A percentile compares a stretch with the other conserved stretches of the same genome.
Conservation (phyloP, 1,140 invertebrate genomes). For the Himalopsyche phryganea region DNA sequence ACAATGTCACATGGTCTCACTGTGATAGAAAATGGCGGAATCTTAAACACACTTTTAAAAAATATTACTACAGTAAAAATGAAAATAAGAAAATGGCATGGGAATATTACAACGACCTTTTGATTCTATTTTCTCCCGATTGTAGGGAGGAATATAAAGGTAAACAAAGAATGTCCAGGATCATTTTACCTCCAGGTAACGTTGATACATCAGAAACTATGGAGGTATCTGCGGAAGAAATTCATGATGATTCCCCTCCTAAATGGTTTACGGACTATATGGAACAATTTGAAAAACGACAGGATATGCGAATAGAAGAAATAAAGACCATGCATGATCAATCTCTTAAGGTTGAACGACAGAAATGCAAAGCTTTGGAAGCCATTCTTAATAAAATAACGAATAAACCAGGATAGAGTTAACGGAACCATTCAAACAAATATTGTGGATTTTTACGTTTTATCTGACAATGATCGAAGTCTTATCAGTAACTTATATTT, state of each 20-base stretch:
- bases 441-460: too few species aligned
- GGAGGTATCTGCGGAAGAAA: not conserved
- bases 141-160: conserved; percentile 1
- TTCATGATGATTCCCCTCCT: not conserved
- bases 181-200: conserved; percentile 3
- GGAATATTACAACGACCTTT: conserved; percentile 11
- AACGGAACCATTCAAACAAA: too few species aligned
- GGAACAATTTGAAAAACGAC: conserved; percentile 9
- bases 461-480: too few species aligned
- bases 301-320: not conserved
- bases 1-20: conserved; percentile 6
- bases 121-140: conserved; percentile 6
- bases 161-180: conserved; percentile 10
- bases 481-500: too few species aligned
- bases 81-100: conserved; percentile 2
- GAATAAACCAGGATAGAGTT: not conserved
- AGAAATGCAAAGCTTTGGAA: conserved; percentile 4
- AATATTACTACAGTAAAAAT: conserved; percentile 10
- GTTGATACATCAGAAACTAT: not conserved
- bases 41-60: conserved; percentile 15
- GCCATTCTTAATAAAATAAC: not conserved
- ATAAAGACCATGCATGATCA: conserved; percentile 1
- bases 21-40: conserved; percentile 16
- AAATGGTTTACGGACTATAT: conserved; percentile 11
- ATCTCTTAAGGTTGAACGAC: conserved; percentile 3